These are phyloP conservation scores for Cetonia aurata DNA, from an alignment of 2,888 invertebrate genomes.

Conservation along the genomic window DNA sequence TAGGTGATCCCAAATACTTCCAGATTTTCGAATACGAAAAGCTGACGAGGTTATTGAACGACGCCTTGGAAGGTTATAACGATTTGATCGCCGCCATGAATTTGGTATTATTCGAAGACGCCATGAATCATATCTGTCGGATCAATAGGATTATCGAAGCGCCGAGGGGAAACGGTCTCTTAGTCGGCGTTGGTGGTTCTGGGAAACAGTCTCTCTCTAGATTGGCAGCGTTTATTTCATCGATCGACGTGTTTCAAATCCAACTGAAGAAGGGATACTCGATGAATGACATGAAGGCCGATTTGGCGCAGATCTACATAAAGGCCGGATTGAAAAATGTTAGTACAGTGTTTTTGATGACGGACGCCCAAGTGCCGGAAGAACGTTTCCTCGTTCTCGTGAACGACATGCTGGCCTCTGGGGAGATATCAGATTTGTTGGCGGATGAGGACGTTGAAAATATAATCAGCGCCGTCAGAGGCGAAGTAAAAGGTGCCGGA, in stretches of 20 bases:
- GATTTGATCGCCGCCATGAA: constrained; percentile 94
- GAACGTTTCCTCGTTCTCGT: constrained; percentile 92
- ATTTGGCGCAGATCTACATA: constrained; percentile 81
- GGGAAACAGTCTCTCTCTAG: constrained; percentile 94
- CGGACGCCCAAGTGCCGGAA: constrained; percentile 92
- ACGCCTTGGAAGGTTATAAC: constrained; percentile 84
- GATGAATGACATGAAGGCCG: constrained; percentile 82
- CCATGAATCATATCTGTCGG: constrained; percentile 92
- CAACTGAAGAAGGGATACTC: constrained; percentile 92
- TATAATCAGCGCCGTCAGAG: constrained; percentile 80
- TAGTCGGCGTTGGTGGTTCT: constrained; percentile 95
- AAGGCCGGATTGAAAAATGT: constrained; percentile 90
- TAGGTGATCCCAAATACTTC: constrained; percentile 93
- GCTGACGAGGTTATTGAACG: constrained; percentile 80
- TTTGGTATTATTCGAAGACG: constrained; percentile 94
- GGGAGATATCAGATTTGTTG: constrained; percentile 92
- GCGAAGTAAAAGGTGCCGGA: constrained; percentile 86
- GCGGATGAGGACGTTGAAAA: constrained; percentile 93
- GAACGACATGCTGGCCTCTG: constrained; percentile 93
- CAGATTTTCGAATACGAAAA: constrained; percentile 80
- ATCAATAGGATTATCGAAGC: constrained; percentile 94
- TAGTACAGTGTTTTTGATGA: constrained; percentile 87
- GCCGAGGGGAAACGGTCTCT: constrained; percentile 90
- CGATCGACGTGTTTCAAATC: constrained; percentile 93
- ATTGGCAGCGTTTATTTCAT: constrained; percentile 90